Evolutionary conservation across 2,888 invertebrate genomes (phyloP).

Genomic region (Limenitis camilla): DNA sequence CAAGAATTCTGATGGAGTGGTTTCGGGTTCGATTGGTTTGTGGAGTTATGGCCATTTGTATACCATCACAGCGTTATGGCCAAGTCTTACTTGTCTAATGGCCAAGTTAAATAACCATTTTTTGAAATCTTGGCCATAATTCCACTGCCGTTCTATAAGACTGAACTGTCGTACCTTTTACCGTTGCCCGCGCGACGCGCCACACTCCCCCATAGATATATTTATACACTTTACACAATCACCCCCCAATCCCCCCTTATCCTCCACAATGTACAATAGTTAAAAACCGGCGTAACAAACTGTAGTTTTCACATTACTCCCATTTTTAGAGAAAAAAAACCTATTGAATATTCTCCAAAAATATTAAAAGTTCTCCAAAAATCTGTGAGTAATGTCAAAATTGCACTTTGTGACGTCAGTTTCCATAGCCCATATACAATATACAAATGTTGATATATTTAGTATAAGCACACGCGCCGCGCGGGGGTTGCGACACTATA

Average conservation of each 20-base stretch:
- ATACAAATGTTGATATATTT: slow-evolving; percentile 65
- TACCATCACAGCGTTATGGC: too few relatives aligned
- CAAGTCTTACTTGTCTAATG: background rate
- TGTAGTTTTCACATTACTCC: slow-evolving; percentile 37
- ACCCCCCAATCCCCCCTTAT: slow-evolving; percentile 38
- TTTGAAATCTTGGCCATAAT: background rate
- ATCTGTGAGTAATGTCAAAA: slow-evolving; percentile 30
- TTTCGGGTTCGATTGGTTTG: slow-evolving; percentile 25
- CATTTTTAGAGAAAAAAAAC: background rate
- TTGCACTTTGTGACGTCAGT: slow-evolving; percentile 40
- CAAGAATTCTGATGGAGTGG: slow-evolving; percentile 54
- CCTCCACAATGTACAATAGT: slow-evolving; percentile 72
- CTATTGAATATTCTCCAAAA: slow-evolving; percentile 5
- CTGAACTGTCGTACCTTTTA: slow-evolving; percentile 47
- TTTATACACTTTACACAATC: slow-evolving; percentile 59
- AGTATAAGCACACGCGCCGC: slow-evolving; percentile 40
- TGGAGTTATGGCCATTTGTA: slow-evolving; percentile 15
- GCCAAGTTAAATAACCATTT: background rate
- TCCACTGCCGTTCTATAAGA: slow-evolving; percentile 49
- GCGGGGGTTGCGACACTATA: slow-evolving; percentile 32
- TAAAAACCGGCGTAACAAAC: slow-evolving; percentile 38
- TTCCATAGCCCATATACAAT: slow-evolving; percentile 67
- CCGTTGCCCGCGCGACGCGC: slow-evolving; percentile 46
- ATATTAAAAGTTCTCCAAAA: slow-evolving; percentile 8
- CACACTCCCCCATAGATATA: slow-evolving; percentile 55